Conservation (phyloP, 2,888 invertebrate genomes). For the Cyclophora albipunctata region DNA sequence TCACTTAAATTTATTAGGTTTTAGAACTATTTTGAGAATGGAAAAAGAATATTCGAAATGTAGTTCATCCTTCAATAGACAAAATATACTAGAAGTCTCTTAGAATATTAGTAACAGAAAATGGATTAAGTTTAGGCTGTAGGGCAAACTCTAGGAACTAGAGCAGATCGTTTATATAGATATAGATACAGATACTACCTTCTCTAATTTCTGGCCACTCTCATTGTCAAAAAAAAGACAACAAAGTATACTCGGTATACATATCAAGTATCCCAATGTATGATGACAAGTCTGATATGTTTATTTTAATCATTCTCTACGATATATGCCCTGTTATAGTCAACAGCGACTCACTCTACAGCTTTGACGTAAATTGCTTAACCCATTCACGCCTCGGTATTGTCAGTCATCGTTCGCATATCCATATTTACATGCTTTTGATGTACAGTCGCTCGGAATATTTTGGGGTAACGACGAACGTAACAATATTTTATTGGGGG, state of each 20-base stretch:
- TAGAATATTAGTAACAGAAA: too few relatives aligned
- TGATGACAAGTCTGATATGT: slow-evolving; percentile 27
- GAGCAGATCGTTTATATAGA: too few relatives aligned
- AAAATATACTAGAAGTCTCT: too few relatives aligned
- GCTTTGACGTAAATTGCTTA: slow-evolving; percentile 25
- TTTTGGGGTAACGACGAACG: background rate
- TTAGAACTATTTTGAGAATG: too few relatives aligned
- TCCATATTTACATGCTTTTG: slow-evolving; percentile 12
- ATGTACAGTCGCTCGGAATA: slow-evolving; percentile 1
- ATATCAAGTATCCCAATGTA: slow-evolving; percentile 1
- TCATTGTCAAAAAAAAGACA: background rate
- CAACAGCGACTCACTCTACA: slow-evolving; percentile 21
- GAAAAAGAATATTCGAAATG: too few relatives aligned
- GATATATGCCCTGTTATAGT: slow-evolving; percentile 30
- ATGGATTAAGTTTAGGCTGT: too few relatives aligned
- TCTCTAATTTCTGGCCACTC: too few relatives aligned
- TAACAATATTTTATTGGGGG: too few relatives aligned
- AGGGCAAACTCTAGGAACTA: too few relatives aligned
- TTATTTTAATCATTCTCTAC: slow-evolving; percentile 37
- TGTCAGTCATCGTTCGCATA: slow-evolving; percentile 7
- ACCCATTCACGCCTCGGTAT: slow-evolving; percentile 11
- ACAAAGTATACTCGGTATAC: slow-evolving; percentile 11
- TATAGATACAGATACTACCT: background rate
- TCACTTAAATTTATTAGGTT: too few relatives aligned
- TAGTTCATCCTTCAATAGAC: too few relatives aligned